These are phyloP conservation scores for Scelioninae gen. 2 DNA, from an alignment of 2,888 invertebrate genomes.

Conservation along the genomic window DNA sequence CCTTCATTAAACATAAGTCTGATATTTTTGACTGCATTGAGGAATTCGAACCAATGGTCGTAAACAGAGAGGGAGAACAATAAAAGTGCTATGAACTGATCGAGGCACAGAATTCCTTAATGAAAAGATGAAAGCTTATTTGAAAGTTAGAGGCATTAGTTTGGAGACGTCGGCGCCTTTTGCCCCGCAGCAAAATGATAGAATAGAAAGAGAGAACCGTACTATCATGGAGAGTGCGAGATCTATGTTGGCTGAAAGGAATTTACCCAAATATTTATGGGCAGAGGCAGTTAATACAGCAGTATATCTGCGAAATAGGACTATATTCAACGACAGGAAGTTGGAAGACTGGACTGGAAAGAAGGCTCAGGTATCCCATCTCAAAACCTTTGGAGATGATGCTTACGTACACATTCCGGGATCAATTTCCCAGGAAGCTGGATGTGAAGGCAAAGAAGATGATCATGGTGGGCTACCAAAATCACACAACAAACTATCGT, in stretches of 20 bases:
- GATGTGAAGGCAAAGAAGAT: slow-evolving; percentile 61
- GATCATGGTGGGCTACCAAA: slow-evolving; percentile 60
- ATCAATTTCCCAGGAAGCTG: slow-evolving; percentile 57
- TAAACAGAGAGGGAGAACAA: too few relatives aligned
- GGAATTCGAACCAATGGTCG: too few relatives aligned
- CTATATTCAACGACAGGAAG: not conserved
- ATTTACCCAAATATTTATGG: slow-evolving; percentile 43
- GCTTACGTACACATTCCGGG: slow-evolving; percentile 58
- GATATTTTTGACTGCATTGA: too few relatives aligned
- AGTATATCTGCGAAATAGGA: slow-evolving; percentile 26
- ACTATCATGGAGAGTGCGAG: slow-evolving; percentile 30
- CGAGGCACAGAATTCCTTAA: too few relatives aligned
- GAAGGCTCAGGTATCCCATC: slow-evolving; percentile 55
- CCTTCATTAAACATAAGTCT: too few relatives aligned
- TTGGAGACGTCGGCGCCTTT: slow-evolving; percentile 53
- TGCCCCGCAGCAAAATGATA: slow-evolving; percentile 55
- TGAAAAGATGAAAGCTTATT: too few relatives aligned
- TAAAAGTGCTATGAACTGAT: too few relatives aligned
- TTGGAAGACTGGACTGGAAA: slow-evolving; percentile 59
- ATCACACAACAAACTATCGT: slow-evolving; percentile 47
- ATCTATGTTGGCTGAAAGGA: slow-evolving; percentile 4
- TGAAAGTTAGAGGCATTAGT: slow-evolving; percentile 49
- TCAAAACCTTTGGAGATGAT: slow-evolving; percentile 56
- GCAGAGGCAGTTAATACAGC: slow-evolving; percentile 58
- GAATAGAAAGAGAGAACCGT: slow-evolving; percentile 44